Percentiles rank a stretch among this genome's conserved stretches.
phyloP scores from a whole-genome alignment of 2,888 invertebrate genomes.

The Orthonychiurus folsomi region DNA sequence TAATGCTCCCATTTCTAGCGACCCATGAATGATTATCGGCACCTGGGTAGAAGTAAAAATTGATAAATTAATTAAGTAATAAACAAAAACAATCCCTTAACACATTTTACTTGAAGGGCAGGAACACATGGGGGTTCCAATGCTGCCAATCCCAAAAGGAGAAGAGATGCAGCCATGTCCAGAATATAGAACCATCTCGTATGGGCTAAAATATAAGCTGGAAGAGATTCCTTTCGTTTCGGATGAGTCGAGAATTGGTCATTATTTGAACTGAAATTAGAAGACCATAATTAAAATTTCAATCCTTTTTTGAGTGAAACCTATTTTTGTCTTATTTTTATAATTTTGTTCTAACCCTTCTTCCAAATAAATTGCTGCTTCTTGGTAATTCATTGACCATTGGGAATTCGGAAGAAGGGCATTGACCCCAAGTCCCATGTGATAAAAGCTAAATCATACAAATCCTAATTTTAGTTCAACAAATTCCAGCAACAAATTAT shows the following conservation, averaged over 20 bases:
- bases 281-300: too few relatives aligned
- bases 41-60: constrained; percentile 49
- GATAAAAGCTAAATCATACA: too few relatives aligned
- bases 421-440: constrained; percentile 36
- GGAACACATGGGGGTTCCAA: constrained; percentile 73
- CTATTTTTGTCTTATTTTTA: too few relatives aligned
- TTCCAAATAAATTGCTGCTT: constrained; percentile 74
- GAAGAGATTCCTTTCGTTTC: constrained; percentile 67
- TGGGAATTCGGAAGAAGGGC: constrained; percentile 43
- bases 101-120: constrained; percentile 53
- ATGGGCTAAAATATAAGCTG: constrained; percentile 77
- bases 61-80: neutral
- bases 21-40: constrained; percentile 69
- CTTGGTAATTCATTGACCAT: constrained; percentile 66
- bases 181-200: constrained; percentile 77
- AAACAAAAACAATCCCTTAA: neutral
- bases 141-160: constrained; percentile 65
- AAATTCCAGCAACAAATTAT: too few relatives aligned
- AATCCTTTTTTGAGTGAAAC: too few relatives aligned
- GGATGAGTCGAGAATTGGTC: constrained; percentile 86
- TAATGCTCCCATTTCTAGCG: constrained; percentile 67
- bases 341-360: too few relatives aligned
- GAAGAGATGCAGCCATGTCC: constrained; percentile 64
- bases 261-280: too few relatives aligned
- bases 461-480: too few relatives aligned